Evolutionary conservation across 2,888 invertebrate genomes (phyloP), one percentile per base, ranked within the genome.

Genomic region (Nemotelus nigrinus): DNA sequence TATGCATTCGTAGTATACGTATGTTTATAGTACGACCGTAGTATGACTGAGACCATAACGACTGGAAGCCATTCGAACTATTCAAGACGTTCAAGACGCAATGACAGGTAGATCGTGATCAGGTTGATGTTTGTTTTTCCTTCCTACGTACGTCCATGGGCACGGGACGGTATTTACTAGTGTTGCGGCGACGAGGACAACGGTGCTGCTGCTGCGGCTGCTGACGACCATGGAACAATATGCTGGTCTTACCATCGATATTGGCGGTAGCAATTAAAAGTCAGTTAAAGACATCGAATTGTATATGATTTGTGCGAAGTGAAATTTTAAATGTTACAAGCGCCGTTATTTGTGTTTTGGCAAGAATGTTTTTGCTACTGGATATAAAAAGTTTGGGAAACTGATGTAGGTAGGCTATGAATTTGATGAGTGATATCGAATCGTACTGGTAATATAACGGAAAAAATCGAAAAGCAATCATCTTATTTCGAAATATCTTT

Each of bases 61-160:
- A 44, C 60, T 72, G 60, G 60, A 60, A 74, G 63, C 60, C 74
- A 60, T 48, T 74, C 25, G 25, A 25, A 25, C 25, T 25, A 25
- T 25, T 25, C 25, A 25, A 25, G 25, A 25, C 25, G 25, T 25
- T 25, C 74, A 74, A 60, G 63, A 74, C 50, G 74, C 63, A 60
- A 48, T 74, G 74, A 74, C 74, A 74, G 74, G 74, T 74, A 74
- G 74, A 74, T 63, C 63, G 74, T 74, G 74, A 48, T 74, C 57
- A 72, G 57, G 72, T 72, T 72, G 67, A 67, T 67, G 50, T 58
- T 68, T 48, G 68, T 53, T 48, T 68, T 25, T 25, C 25, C 68
- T 53, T 47, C 41, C 50, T 68, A n/a, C 8, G 7, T 53, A n/a
- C 8, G 53, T 53, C 39, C 4, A 41, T 64, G 3, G 64, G 68